Percentiles rank a stretch among this genome's conserved stretches.
phyloP scores from a whole-genome alignment of 2,797 vertebrate species.

The Merluccius polli region DNA sequence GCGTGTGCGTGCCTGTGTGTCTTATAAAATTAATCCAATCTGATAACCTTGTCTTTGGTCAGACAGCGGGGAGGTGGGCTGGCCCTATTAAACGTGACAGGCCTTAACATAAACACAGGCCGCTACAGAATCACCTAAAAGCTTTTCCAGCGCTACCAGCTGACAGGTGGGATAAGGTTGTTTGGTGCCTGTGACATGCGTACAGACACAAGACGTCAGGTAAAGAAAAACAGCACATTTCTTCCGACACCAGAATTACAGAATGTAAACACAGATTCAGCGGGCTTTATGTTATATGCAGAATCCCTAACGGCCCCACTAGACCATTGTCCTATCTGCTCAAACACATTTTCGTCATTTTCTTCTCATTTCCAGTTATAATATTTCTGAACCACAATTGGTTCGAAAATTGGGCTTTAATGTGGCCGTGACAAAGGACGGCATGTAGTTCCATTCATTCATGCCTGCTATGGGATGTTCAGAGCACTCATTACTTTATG shows the following conservation, averaged over 20 bases:
- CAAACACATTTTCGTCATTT: not conserved
- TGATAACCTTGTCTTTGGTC: conserved; percentile 44
- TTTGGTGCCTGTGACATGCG: conserved; percentile 42
- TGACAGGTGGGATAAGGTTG: conserved; percentile 54
- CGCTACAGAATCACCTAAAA: conserved; percentile 46
- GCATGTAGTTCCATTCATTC: conserved; percentile 55
- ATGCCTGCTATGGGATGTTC: conserved; percentile 64
- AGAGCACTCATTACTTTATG: conserved; percentile 62
- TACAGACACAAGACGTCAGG: conserved; percentile 27
- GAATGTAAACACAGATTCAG: conserved; percentile 43
- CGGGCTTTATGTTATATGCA: conserved; percentile 28
- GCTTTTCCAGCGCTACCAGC: conserved; percentile 47
- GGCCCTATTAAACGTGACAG: conserved; percentile 51
- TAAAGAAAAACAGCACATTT: conserved; percentile 37
- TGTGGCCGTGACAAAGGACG: conserved; percentile 41
- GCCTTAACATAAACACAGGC: conserved; percentile 62
- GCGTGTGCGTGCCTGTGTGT: conserved; percentile 32
- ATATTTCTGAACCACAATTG: conserved; percentile 24
- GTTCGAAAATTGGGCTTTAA: conserved; percentile 43
- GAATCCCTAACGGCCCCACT: conserved; percentile 1
- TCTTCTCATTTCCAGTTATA: no score
- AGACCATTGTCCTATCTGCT: not conserved
- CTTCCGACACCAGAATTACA: conserved; percentile 28
- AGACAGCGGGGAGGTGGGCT: conserved; percentile 46
- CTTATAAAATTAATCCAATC: conserved; percentile 48